Evolutionary conservation across 2,888 invertebrate species (phyloP), one percentile per base, ranked within the genome.

Genomic region (Syrphus vitripennis): DNA sequence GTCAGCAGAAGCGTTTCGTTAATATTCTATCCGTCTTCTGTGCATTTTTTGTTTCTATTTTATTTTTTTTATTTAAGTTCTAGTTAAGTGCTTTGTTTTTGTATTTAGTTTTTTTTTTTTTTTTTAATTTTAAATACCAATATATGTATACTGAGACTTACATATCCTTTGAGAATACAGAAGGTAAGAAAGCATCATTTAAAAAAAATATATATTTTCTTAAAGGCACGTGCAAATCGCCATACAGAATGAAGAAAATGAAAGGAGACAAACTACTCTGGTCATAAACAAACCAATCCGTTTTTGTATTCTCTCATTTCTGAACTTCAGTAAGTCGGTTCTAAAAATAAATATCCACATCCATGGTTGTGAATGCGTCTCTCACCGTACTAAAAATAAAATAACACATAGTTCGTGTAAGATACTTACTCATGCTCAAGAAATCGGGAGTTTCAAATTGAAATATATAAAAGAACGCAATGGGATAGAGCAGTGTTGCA

Each of bases 331-430:
- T 63, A 26, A 65, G 3, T 19, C 14, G 19, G 29, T 50, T 67
- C 67, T 67, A 67, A 50, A 67, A 67, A 67, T 67, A 67, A 67
- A 67, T 50, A 50, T 34, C 50, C 24, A 37, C 34, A 59, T 59
- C 19, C 59, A 34, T n/a, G n/a, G n/a, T n/a, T n/a, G n/a, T n/a
- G n/a, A n/a, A 48, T 50, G 48, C 50, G 9, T 9, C 48, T 31
- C 48, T 65, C 65, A 21, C 4, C 19, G 10, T 24, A 50, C 67
- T 67, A 48, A 67, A 48, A 50, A 67, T 50, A 67, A 63, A 67
- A 50, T 34, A 24, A 50, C 21, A 34, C 67, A 21, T n/a, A 59
- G 19, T 19, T 21, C 57, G 21, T 19, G 57, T 57, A 57, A 14
- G 34, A 57, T 19, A 48, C 42, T 14, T 63, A 26, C 29, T 16